Conservation (phyloP, 2,888 invertebrate genomes). For the Tipula vernalis region DNA sequence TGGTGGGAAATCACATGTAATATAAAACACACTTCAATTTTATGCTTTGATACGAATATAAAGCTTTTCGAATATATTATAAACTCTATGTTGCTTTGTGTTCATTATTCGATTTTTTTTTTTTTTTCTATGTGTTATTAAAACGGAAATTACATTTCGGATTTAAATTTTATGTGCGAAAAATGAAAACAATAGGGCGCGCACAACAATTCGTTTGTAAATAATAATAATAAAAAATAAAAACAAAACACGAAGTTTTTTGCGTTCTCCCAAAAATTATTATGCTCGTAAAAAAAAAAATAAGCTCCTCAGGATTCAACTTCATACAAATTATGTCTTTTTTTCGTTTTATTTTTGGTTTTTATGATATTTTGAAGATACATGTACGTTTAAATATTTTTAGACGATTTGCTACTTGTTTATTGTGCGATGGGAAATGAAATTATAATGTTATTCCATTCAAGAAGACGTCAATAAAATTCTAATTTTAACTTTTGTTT, state of each 20-base stretch:
- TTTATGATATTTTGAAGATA: background rate
- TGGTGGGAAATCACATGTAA: too few relatives aligned
- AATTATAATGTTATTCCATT: background rate
- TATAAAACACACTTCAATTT: background rate
- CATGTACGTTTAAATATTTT: background rate
- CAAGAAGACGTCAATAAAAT: background rate
- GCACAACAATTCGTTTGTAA: background rate
- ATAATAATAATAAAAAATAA: background rate
- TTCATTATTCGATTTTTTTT: background rate
- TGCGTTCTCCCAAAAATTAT: background rate
- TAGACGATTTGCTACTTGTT: background rate
- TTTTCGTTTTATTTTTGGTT: background rate
- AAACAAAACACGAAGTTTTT: background rate
- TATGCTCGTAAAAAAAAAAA: background rate
- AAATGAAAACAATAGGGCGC: background rate
- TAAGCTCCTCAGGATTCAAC: background rate
- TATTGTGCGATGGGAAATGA: background rate
- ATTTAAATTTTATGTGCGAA: background rate
- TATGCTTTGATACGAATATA: background rate
- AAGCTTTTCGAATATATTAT: background rate
- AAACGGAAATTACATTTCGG: background rate
- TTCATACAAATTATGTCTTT: background rate
- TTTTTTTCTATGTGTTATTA: background rate
- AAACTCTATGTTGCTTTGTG: background rate
- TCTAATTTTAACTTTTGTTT: background rate